Conservation (phyloP, 2,797 vertebrate species). For the Darevskia mixta region DNA sequence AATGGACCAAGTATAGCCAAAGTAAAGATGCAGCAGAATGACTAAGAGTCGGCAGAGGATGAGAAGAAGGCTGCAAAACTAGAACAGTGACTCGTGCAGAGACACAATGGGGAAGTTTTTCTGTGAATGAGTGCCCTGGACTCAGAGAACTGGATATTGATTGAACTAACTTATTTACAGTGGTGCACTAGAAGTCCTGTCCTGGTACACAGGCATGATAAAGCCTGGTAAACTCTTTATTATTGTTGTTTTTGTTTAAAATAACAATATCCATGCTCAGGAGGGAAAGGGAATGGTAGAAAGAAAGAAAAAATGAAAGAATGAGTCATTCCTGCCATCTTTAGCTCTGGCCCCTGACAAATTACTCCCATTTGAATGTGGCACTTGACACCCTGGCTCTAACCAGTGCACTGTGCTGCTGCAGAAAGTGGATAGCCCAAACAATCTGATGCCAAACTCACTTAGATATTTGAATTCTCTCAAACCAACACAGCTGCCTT, state of each 20-base stretch:
- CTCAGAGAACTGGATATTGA: background rate
- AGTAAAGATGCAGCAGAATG: background rate
- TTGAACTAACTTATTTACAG: background rate
- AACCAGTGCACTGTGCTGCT: too few species aligned
- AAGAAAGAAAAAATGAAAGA: too few species aligned
- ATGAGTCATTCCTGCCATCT: too few species aligned
- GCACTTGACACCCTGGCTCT: too few species aligned
- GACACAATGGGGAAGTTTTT: background rate
- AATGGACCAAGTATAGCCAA: background rate
- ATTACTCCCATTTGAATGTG: too few species aligned
- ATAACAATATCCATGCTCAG: background rate
- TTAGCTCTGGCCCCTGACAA: background rate
- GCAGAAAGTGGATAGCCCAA: too few species aligned
- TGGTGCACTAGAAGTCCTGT: background rate
- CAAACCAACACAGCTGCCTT: background rate
- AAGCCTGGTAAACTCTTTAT: too few species aligned
- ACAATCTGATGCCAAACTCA: too few species aligned
- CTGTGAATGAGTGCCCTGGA: background rate
- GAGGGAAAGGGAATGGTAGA: background rate
- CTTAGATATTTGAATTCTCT: too few species aligned
- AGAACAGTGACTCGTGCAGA: background rate
- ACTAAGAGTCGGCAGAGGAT: background rate
- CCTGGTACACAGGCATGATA: too few species aligned
- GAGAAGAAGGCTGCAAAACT: background rate
- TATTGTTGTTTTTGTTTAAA: background rate